Evolutionary conservation across 2,797 vertebrate genomes (phyloP).

Genomic region (Lepus oiostolus): DNA sequence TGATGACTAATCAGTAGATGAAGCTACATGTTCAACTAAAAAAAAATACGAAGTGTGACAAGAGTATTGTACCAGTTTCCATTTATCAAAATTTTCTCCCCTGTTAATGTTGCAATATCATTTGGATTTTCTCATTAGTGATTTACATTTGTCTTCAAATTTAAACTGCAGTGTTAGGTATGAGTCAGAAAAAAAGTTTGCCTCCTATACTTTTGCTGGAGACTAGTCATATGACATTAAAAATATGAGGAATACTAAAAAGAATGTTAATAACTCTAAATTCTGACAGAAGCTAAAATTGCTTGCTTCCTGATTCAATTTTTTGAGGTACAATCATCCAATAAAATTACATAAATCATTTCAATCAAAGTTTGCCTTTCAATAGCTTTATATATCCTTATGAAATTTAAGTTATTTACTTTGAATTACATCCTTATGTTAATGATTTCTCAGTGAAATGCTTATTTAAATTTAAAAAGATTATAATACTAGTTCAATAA

Average conservation of each 20-base stretch:
- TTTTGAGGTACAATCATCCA: not conserved
- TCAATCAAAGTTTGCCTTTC: conserved; percentile 33
- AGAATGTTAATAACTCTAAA: not conserved
- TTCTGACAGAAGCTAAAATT: not conserved
- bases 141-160: not conserved
- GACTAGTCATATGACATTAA: not conserved
- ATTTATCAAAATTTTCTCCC: conserved; percentile 29
- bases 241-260: not conserved
- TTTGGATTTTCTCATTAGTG: conserved; percentile 29
- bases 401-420: conserved; percentile 32
- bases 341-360: conserved; percentile 21
- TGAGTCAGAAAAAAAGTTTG: not conserved
- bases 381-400: not conserved
- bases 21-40: conserved; percentile 9
- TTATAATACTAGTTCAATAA: not conserved
- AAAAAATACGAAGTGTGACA: not conserved
- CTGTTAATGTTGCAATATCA: not conserved
- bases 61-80: not conserved
- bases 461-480: conserved; percentile 12
- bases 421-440: conserved; percentile 15
- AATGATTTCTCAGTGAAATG: conserved; percentile 5
- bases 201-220: not conserved
- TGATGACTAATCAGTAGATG: not conserved
- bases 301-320: not conserved
- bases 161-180: not conserved